phyloP scores from a whole-genome alignment of 2,797 vertebrate genomes.

The Enteromius trimaculatus region DNA sequence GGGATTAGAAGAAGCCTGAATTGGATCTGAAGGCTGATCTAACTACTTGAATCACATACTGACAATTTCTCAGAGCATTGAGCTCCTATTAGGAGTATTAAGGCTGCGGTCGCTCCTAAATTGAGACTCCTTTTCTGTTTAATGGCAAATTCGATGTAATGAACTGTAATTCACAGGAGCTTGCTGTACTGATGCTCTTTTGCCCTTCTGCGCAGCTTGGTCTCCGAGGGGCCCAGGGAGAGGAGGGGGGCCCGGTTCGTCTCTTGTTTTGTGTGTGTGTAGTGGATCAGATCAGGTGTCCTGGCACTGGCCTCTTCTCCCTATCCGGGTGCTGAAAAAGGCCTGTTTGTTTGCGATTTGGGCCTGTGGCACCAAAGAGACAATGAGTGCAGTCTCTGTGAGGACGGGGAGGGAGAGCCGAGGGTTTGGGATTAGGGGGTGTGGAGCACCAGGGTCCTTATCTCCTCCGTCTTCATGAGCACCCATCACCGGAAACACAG shows the following conservation, averaged over 20 bases:
- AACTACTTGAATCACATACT: slow-evolving; percentile 23
- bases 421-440: slow-evolving; percentile 30
- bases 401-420: slow-evolving; percentile 33
- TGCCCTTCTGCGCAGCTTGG: slow-evolving; percentile 44
- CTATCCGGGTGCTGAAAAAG: slow-evolving; percentile 63
- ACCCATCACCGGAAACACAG: slow-evolving; percentile 38
- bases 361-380: slow-evolving; percentile 52
- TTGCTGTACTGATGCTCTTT: slow-evolving; percentile 51
- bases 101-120: slow-evolving; percentile 19
- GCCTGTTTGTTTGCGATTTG: slow-evolving; percentile 59
- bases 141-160: slow-evolving; percentile 48
- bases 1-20: slow-evolving; percentile 21
- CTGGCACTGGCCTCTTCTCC: slow-evolving; percentile 55
- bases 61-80: slow-evolving; percentile 5
- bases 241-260: slow-evolving; percentile 18
- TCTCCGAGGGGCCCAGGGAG: slow-evolving; percentile 29
- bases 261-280: slow-evolving; percentile 46
- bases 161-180: slow-evolving; percentile 51
- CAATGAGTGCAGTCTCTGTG: slow-evolving; percentile 60
- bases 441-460: slow-evolving; percentile 36
- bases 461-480: slow-evolving; percentile 35
- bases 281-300: slow-evolving; percentile 62
- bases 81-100: slow-evolving; percentile 24
- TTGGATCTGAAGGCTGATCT: slow-evolving; percentile 30
- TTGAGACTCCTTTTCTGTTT: slow-evolving; percentile 53